Conservation (phyloP, 2,113 vertebrate genomes). For the Pantherophis guttatus region DNA sequence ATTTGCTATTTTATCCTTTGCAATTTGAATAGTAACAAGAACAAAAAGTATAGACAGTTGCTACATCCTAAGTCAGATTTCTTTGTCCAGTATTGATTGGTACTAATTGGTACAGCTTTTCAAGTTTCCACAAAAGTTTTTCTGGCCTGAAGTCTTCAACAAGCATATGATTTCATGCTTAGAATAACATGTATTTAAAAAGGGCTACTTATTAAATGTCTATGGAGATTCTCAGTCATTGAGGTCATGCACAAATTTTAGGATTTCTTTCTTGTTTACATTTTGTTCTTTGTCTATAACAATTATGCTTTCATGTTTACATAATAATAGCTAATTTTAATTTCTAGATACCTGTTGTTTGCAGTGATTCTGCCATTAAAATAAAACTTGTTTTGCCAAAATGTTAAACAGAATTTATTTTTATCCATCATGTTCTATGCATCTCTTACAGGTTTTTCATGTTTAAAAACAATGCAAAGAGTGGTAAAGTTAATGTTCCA, state of each 20-base stretch:
- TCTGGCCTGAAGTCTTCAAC: neutral
- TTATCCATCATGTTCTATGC: conserved; percentile 2
- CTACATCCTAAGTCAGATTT: neutral
- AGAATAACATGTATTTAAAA: neutral
- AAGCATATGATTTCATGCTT: neutral
- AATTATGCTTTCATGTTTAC: neutral
- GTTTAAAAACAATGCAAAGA: neutral
- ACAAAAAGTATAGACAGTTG: neutral
- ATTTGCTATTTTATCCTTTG: neutral
- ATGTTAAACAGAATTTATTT: neutral
- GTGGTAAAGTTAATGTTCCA: neutral
- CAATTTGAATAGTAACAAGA: neutral
- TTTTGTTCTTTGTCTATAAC: conserved; percentile 28
- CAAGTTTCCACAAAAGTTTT: neutral
- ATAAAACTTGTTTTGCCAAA: conserved; percentile 5
- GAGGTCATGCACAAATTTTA: neutral
- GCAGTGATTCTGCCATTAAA: neutral
- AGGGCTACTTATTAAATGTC: conserved; percentile 15
- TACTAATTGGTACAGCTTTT: neutral
- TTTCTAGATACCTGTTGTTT: neutral
- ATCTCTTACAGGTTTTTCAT: neutral
- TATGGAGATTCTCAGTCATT: neutral
- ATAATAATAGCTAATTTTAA: conserved; percentile 8
- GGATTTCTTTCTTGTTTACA: neutral
- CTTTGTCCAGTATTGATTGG: neutral